Evolutionary conservation across 2,888 invertebrate genomes (phyloP).

Genomic region (Scaptomyza cyrtandrae): DNA sequence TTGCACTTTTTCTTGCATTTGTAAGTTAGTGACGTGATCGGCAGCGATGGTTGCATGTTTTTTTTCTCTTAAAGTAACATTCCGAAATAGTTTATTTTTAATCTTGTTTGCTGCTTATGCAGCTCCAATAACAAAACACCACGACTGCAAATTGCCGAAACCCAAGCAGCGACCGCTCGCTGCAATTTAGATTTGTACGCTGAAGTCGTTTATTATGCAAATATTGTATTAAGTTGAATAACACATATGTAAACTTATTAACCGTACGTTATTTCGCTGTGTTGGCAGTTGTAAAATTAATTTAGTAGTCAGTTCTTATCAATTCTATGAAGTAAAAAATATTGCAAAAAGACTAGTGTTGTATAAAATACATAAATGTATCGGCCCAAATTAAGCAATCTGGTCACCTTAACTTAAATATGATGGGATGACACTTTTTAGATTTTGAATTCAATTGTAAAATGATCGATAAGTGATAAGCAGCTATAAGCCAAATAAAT

Average conservation of each 20-base stretch:
- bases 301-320: conserved; percentile 49
- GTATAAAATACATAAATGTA: conserved; percentile 22
- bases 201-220: conserved; percentile 14
- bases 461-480: background rate
- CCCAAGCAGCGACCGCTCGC: conserved; percentile 24
- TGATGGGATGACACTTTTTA: conserved; percentile 13
- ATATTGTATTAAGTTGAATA: conserved; percentile 19
- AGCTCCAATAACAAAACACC: conserved; percentile 75
- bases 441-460: background rate
- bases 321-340: conserved; percentile 40
- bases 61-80: conserved; percentile 41
- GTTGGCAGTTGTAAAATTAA: conserved; percentile 41
- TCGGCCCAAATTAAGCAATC: conserved; percentile 1
- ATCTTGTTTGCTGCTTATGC: conserved; percentile 60
- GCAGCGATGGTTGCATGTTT: conserved; percentile 42
- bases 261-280: conserved; percentile 11
- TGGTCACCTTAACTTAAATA: conserved; percentile 31
- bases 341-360: conserved; percentile 54
- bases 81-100: conserved; percentile 64
- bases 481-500: background rate
- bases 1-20: conserved; percentile 48
- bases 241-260: conserved; percentile 7
- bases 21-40: conserved; percentile 30
- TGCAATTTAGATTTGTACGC: conserved; percentile 17
- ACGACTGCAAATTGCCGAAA: conserved; percentile 68